Conservation (phyloP, 2,113 vertebrate genomes). For the Rhineura floridana region DNA sequence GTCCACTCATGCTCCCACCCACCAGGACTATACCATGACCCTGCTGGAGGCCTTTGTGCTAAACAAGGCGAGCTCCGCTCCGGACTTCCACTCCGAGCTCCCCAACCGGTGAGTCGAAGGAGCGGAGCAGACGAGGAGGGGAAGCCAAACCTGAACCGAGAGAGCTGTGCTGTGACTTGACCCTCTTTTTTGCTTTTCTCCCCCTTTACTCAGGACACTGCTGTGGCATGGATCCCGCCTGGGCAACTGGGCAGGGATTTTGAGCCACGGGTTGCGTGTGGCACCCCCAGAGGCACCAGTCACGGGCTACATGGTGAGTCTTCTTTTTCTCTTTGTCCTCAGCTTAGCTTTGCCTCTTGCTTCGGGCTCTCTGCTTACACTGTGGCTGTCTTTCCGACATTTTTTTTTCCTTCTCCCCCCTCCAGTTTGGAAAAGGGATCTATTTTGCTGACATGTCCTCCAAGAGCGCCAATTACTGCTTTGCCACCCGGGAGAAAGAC, state of each 20-base stretch:
- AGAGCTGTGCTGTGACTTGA: neutral
- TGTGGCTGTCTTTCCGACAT: neutral
- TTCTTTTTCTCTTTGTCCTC: too few species aligned
- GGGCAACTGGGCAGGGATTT: slow-evolving; percentile 89
- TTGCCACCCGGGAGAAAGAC: slow-evolving; percentile 77
- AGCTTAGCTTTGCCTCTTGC: neutral
- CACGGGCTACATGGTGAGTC: slow-evolving; percentile 91
- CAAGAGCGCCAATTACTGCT: slow-evolving; percentile 94
- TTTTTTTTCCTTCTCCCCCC: neutral
- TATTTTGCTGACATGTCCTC: slow-evolving; percentile 95
- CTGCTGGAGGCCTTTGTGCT: slow-evolving; percentile 83
- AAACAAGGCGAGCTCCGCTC: slow-evolving; percentile 72
- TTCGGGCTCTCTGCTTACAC: neutral
- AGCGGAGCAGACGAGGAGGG: neutral
- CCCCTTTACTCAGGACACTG: slow-evolving; percentile 77
- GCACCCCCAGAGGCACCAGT: slow-evolving; percentile 89
- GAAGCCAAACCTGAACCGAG: neutral
- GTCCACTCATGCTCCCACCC: slow-evolving; percentile 88
- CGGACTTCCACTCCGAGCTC: slow-evolving; percentile 79
- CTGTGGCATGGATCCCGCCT: slow-evolving; percentile 92
- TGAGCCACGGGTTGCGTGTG: slow-evolving; percentile 86
- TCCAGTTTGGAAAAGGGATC: slow-evolving; percentile 92
- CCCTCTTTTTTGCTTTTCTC: neutral
- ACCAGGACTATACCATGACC: slow-evolving; percentile 84
- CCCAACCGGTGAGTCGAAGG: slow-evolving; percentile 78